A percentile compares a stretch with the other conserved stretches of the same genome.
phyloP scores from a whole-genome alignment of 1,140 invertebrate species.

The Amphibalanus amphitrite region DNA sequence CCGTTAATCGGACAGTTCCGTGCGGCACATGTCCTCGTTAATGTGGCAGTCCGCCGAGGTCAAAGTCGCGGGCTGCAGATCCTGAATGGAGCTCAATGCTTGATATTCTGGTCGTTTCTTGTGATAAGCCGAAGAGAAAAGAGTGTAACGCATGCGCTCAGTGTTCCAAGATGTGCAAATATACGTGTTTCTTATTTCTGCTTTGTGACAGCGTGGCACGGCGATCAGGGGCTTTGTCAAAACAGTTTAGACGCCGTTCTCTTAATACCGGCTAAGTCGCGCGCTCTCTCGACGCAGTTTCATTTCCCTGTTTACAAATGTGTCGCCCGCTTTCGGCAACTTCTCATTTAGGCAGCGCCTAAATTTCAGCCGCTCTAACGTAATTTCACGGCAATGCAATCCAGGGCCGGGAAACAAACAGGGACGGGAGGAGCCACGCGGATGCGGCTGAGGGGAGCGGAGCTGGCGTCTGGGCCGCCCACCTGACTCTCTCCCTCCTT shows the following conservation, averaged over 20 bases:
- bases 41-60: no score
- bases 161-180: neutral
- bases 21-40: no score
- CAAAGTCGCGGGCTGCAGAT: neutral
- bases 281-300: neutral
- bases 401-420: no score
- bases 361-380: neutral
- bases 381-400: neutral
- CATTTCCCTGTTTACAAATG: neutral
- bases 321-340: neutral
- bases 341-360: neutral
- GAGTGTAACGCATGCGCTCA: neutral
- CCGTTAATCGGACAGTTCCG: no score
- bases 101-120: neutral
- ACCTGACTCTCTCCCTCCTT: no score
- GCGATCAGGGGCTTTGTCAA: neutral
- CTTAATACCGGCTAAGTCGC: neutral
- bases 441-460: no score
- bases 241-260: neutral
- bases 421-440: no score
- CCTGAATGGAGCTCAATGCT: no score
- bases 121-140: neutral
- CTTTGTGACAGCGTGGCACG: neutral
- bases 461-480: no score
- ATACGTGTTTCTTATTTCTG: neutral